These are phyloP conservation scores for Lagorchestes hirsutus DNA, from an alignment of 2,797 vertebrate species.

Conservation along the genomic window DNA sequence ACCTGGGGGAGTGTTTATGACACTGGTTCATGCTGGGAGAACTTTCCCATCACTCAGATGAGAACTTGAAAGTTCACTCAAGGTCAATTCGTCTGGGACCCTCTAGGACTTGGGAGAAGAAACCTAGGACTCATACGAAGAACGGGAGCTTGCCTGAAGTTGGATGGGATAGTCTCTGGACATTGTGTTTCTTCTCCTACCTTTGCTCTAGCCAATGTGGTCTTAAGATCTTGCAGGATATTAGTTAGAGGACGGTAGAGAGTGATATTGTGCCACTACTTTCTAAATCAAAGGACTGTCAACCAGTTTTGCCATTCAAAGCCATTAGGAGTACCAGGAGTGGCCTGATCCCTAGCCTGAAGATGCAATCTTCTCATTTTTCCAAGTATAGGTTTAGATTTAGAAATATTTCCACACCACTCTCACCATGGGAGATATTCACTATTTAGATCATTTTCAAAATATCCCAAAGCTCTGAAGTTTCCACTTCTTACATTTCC, in stretches of 20 bases:
- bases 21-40: neutral
- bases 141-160: neutral
- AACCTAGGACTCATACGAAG: neutral
- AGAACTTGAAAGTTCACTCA: neutral
- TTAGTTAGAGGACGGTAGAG: neutral
- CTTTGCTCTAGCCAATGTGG: neutral
- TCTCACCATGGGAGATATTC: neutral
- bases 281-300: neutral
- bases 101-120: neutral
- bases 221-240: neutral
- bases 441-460: slow-evolving; percentile 3
- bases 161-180: neutral
- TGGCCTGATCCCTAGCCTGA: neutral
- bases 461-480: neutral
- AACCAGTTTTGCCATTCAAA: neutral
- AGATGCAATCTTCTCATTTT: neutral
- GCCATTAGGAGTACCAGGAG: neutral
- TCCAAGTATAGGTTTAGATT: slow-evolving; percentile 24
- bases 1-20: neutral
- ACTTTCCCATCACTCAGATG: neutral
- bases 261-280: neutral
- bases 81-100: neutral
- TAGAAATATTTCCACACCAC: neutral
- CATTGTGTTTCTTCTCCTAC: neutral
- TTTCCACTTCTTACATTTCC: slow-evolving; percentile 31